Evolutionary conservation across 2,113 vertebrate species (phyloP).

Genomic region (Channa maculata): DNA sequence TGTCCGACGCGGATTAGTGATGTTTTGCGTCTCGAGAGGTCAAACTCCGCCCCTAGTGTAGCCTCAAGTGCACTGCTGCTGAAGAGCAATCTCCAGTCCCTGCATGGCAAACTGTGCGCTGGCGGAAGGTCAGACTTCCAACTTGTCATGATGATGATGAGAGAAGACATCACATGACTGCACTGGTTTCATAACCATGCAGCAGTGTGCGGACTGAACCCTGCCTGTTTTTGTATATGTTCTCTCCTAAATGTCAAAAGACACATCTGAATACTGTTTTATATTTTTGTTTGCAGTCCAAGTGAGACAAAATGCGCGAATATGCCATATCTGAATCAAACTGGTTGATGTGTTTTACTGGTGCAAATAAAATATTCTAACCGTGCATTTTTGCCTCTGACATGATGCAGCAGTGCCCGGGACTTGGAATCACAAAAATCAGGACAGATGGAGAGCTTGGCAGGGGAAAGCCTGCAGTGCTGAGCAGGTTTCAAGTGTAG

Average conservation of each 20-base stretch:
- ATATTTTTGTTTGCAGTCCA: slow-evolving; percentile 2
- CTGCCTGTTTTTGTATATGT: slow-evolving; percentile 32
- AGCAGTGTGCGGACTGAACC: slow-evolving; percentile 65
- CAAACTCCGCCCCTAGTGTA: slow-evolving; percentile 84
- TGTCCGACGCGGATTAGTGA: slow-evolving; percentile 80
- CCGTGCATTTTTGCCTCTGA: not conserved
- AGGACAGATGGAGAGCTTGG: slow-evolving; percentile 69
- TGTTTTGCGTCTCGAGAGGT: slow-evolving; percentile 81
- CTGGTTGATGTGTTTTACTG: not conserved
- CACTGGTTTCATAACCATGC: slow-evolving; percentile 80
- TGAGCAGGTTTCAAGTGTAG: slow-evolving; percentile 58
- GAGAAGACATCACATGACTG: slow-evolving; percentile 78
- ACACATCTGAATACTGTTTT: not conserved
- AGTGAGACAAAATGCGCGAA: slow-evolving; percentile 22
- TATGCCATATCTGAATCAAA: not conserved
- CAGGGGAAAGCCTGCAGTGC: slow-evolving; percentile 69
- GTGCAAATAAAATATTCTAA: not conserved
- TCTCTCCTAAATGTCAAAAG: slow-evolving; percentile 41
- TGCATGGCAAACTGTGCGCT: slow-evolving; percentile 64
- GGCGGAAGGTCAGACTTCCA: slow-evolving; percentile 78
- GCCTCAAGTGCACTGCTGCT: slow-evolving; percentile 74
- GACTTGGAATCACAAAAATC: slow-evolving; percentile 25
- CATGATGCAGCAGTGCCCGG: slow-evolving; percentile 47
- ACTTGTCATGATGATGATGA: slow-evolving; percentile 79
- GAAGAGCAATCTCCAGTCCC: slow-evolving; percentile 61